These are phyloP conservation scores for Onthophagus taurus DNA, from an alignment of 1,140 invertebrate species.

Conservation along the genomic window DNA sequence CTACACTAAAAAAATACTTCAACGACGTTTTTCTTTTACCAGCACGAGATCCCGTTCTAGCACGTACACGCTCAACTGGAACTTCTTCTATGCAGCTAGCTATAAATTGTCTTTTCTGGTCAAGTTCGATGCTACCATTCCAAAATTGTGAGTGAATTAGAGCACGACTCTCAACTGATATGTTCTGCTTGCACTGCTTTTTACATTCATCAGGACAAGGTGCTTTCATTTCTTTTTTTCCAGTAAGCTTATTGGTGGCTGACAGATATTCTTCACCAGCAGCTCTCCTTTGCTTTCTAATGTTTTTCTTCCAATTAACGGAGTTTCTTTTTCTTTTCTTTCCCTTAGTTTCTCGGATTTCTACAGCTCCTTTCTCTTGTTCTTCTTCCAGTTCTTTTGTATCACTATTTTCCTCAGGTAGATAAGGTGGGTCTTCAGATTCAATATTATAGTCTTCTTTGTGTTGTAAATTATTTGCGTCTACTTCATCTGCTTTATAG, in stretches of 20 bases:
- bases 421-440: constrained; percentile 9
- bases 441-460: constrained; percentile 12
- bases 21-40: no score
- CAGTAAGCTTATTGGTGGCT: constrained; percentile 11
- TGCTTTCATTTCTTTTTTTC: constrained; percentile 8
- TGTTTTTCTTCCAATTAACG: constrained; percentile 14
- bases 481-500: constrained; percentile 12
- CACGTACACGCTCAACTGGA: no score
- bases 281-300: constrained; percentile 13
- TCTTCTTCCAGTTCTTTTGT: constrained; percentile 11
- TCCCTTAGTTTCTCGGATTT: constrained; percentile 15
- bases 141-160: no score
- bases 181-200: no score
- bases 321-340: constrained; percentile 14
- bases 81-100: no score
- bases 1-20: no score
- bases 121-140: no score
- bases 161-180: no score
- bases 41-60: no score
- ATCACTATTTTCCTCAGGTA: constrained; percentile 14
- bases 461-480: constrained; percentile 10
- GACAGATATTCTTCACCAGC: constrained; percentile 12
- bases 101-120: no score
- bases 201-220: no score
- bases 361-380: constrained; percentile 11